Evolutionary conservation across 2,888 invertebrate genomes (phyloP).

Genomic region (Neoaliturus tenellus): DNA sequence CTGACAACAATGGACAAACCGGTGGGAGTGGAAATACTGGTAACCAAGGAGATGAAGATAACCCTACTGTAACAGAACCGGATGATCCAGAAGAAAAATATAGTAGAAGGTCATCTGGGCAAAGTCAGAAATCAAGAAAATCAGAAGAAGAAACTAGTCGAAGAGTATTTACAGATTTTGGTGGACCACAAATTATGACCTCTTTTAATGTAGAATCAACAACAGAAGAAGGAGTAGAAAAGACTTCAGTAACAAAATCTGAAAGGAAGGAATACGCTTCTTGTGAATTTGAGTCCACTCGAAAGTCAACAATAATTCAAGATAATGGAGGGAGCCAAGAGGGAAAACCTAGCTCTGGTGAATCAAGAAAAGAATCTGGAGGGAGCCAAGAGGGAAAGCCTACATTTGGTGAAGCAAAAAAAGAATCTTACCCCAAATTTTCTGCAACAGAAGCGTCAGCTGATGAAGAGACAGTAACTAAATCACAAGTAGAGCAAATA

Average conservation of each 20-base stretch:
- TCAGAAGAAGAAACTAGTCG: slow-evolving; percentile 32
- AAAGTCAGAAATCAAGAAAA: slow-evolving; percentile 23
- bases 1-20: neutral
- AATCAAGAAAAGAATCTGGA: neutral
- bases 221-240: slow-evolving; percentile 35
- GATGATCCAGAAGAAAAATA: slow-evolving; percentile 14
- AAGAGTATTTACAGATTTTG: slow-evolving; percentile 31
- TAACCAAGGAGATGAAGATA: neutral
- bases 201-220: slow-evolving; percentile 44
- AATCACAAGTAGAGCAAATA: slow-evolving; percentile 63
- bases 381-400: neutral
- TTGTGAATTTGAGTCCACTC: slow-evolving; percentile 5
- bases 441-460: neutral
- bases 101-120: neutral
- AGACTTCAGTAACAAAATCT: slow-evolving; percentile 42
- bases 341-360: neutral
- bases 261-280: slow-evolving; percentile 29
- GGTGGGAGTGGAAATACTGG: neutral
- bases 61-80: slow-evolving; percentile 8
- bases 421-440: slow-evolving; percentile 10
- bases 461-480: slow-evolving; percentile 57
- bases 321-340: neutral
- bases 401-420: neutral
- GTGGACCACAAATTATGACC: slow-evolving; percentile 21
- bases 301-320: slow-evolving; percentile 7